Base-by-base conservation (phyloP, 2,888 invertebrate species). In the Macrophya alboannulata region DNA sequence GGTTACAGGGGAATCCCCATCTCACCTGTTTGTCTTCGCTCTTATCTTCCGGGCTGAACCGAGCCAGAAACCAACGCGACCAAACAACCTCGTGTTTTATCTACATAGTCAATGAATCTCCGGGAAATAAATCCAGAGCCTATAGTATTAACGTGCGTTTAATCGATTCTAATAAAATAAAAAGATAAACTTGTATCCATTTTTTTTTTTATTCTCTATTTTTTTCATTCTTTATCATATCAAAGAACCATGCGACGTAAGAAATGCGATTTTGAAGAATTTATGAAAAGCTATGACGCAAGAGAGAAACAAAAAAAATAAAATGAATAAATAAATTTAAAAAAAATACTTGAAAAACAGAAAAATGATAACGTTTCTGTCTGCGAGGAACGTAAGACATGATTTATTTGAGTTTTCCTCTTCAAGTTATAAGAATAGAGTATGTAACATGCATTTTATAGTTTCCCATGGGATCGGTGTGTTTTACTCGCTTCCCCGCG, bases 1-100 rank as follows among this genome's bases (percentile, higher is more conserved):
- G 77, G 77, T 37, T 31, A 77, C 77, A 51, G 51, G 51, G 77
- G 77, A 55, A 25, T 77, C 77, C 21, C 74, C 25, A 25, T 37
- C 77, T 77, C 77, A 77, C 77, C 77, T 77, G 77, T 77, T 77
- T 77, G 77, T 77, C 77, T 77, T 77, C 55, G 51, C 55, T 77
- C 77, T 77, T 77, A 77, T 77, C 77, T 77, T 4, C 48, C 31
- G n/a, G n/a, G 37, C 17, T 77, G 9, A 43, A 77, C 17, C 77
- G 12, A 31, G 31, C 55, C 48, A 25, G 77, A 55, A 55, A 51
- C 77, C 77, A 51, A 31, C 48, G 74, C 74, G 12, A 45, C 25
- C 21, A 74, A 9, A 9, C 12, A 4, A 45, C 45, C 25, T 17
- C 31, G 51, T 77, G 55, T 55, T 77, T 77, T 77, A 77, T 77